phyloP scores from a whole-genome alignment of 2,113 vertebrate species.

The Gadus chalcogrammus region DNA sequence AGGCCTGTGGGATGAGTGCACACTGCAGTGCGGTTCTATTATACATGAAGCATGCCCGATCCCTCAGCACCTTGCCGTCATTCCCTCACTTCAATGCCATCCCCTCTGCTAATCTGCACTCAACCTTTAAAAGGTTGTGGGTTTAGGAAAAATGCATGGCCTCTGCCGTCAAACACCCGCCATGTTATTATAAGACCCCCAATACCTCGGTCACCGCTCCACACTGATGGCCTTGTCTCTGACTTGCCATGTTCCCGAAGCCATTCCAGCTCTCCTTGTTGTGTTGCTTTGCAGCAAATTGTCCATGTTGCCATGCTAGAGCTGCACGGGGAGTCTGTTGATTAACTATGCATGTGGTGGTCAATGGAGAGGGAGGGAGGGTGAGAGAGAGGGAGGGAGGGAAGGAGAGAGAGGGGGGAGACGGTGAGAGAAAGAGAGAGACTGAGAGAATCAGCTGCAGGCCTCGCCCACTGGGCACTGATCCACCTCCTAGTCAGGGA shows the following conservation, averaged over 20 bases:
- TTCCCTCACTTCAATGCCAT: constrained; percentile 1
- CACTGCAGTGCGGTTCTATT: constrained; percentile 25
- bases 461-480: constrained; percentile 42
- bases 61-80: constrained; percentile 12
- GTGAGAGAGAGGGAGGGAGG: constrained; percentile 6
- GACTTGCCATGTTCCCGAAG: no score
- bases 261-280: no score
- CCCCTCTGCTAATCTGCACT: constrained; percentile 6
- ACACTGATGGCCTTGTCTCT: no score
- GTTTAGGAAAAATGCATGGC: neutral
- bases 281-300: no score
- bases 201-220: no score
- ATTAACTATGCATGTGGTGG: constrained; percentile 7
- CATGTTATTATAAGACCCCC: no score
- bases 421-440: neutral
- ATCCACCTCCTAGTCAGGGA: constrained; percentile 42
- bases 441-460: constrained; percentile 5
- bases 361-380: constrained; percentile 19
- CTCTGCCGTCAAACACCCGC: neutral
- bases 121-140: neutral
- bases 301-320: constrained; percentile 30
- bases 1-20: constrained; percentile 11
- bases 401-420: neutral
- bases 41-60: constrained; percentile 36
- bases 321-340: constrained; percentile 26